Percentiles rank a stretch among this genome's conserved stretches.
phyloP scores from a whole-genome alignment of 2,113 vertebrate genomes.

The Tautogolabrus adspersus region DNA sequence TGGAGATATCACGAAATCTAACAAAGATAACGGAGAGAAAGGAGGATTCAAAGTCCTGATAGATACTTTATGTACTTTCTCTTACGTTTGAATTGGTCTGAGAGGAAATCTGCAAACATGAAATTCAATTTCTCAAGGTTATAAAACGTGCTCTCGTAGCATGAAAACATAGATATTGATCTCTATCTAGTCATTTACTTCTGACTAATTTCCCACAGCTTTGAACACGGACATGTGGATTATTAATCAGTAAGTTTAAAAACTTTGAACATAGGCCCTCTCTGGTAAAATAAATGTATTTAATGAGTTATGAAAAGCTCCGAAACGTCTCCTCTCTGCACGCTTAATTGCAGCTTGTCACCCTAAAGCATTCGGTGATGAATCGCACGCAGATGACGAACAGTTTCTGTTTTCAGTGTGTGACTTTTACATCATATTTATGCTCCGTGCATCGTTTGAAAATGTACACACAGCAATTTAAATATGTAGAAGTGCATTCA shows the following conservation, averaged over 20 bases:
- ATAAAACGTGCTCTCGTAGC: neutral
- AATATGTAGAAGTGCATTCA: conserved; percentile 43
- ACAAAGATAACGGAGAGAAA: conserved; percentile 3
- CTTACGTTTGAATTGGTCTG: neutral
- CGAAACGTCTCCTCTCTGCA: conserved; percentile 76
- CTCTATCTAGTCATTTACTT: neutral
- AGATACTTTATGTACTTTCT: conserved; percentile 6
- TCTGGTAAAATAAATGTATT: conserved; percentile 80
- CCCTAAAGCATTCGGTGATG: conserved; percentile 80
- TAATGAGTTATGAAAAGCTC: conserved; percentile 82
- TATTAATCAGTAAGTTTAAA: conserved; percentile 46
- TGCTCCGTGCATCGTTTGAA: conserved; percentile 44
- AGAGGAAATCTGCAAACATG: conserved; percentile 49
- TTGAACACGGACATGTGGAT: conserved; percentile 63
- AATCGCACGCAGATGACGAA: conserved; percentile 61
- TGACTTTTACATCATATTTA: conserved; percentile 57
- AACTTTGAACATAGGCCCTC: conserved; percentile 52
- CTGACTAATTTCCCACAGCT: conserved; percentile 41
- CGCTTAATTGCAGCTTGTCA: conserved; percentile 83
- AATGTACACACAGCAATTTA: conserved; percentile 49
- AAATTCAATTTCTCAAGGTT: neutral
- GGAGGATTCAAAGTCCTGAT: neutral
- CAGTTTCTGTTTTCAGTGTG: conserved; percentile 58
- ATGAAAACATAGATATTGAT: neutral
- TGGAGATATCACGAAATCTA: conserved; percentile 7